Base-by-base conservation (phyloP, 1,140 invertebrate species). In the Zaprionus nigranus region DNA sequence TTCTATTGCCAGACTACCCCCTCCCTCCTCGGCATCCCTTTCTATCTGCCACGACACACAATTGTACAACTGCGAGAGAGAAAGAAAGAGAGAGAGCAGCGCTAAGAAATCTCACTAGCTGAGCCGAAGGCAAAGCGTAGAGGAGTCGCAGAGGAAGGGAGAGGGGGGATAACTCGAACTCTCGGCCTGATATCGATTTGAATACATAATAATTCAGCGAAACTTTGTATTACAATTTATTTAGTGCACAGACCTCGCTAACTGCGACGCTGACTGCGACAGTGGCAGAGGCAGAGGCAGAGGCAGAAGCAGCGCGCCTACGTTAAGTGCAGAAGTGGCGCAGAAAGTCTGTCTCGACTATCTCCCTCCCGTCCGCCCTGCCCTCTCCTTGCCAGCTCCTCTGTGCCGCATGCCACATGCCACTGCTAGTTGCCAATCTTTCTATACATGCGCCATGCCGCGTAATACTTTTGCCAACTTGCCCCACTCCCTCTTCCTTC, bases 151-250 rank as follows among this genome's bases (percentile, higher is more conserved):
- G 15, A n/a, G n/a, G 15, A 40, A 7, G n/a, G 20, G 43, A 11
- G 17, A 22, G 43, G 9, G 17, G 6, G 17, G 43, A 56, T 54
- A 62, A 46, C 53, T 63, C 49, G 53, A 74, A 74, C 65, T 75
- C 66, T 70, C 53, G 59, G 75, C 72, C 64, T 81, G 74, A 81
- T 78, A 84, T 88, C 84, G 78, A 84, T 88, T 82, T 86, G 81
- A 88, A 82, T 90, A 84, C 85, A 81, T 88, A 82, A 88, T 84
- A 81, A 90, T 84, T 88, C 79, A 75, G 81, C 72, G 81, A 81
- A 88, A 88, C 86, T 88, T 82, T 88, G 81, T 81, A 86, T 74
- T 87, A 86, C 82, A 87, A 87, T 85, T 79, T 86, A 85, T 74
- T 86, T 78, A 81, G 80, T 85, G 82, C 71, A 74, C 64, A 68